These are phyloP conservation scores for Miniopterus natalensis DNA, from an alignment of 2,113 vertebrate genomes.

Conservation along the genomic window DNA sequence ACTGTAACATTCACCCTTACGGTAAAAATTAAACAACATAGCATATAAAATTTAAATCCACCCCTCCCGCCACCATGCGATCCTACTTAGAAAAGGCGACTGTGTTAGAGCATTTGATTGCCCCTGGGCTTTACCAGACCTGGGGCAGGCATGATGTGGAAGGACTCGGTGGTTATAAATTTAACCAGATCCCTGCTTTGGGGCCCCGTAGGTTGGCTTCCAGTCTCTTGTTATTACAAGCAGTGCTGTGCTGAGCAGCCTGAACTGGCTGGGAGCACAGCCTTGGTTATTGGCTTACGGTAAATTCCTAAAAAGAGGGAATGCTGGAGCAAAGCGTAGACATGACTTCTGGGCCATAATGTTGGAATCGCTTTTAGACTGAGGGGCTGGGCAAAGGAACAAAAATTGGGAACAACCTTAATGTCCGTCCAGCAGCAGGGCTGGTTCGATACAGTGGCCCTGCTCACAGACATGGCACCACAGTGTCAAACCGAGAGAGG, in stretches of 20 bases:
- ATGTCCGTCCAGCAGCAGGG: not conserved
- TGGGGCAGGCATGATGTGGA: fast-evolving
- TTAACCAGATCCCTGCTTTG: not conserved
- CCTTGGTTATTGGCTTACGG: not conserved
- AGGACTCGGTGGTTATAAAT: not conserved
- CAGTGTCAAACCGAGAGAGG: fast-evolving
- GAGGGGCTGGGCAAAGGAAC: not conserved
- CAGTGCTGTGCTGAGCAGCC: not conserved
- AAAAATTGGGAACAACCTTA: fast-evolving
- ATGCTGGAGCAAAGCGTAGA: not conserved
- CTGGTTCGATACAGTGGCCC: not conserved
- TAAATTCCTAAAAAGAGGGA: not conserved
- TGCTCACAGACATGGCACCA: no score
- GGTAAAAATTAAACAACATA: not conserved
- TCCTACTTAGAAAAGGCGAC: not conserved
- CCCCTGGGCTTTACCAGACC: not conserved
- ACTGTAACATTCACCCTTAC: not conserved
- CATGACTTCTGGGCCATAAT: fast-evolving
- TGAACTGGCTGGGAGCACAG: not conserved
- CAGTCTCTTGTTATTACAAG: not conserved
- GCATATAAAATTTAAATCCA: not conserved
- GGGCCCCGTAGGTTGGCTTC: not conserved
- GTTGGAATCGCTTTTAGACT: fast-evolving
- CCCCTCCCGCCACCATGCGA: fast-evolving
- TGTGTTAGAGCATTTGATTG: not conserved